Conservation (phyloP, 2,797 vertebrate genomes). For the Leuciscus waleckii region DNA sequence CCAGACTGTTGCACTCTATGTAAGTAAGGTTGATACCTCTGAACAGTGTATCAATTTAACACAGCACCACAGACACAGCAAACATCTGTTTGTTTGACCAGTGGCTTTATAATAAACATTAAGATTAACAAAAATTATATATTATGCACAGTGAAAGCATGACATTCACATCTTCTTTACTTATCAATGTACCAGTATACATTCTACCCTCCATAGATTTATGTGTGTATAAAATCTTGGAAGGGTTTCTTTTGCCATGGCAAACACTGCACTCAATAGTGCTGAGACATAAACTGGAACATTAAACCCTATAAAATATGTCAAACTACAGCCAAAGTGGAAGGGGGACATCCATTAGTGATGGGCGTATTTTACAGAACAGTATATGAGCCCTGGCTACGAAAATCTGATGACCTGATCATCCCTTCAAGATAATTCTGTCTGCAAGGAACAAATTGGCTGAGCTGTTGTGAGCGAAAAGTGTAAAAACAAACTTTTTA, state of each 20-base stretch:
- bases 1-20: too few relatives aligned
- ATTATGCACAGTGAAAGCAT: not conserved
- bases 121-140: not conserved
- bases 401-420: not conserved
- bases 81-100: not conserved
- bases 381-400: not conserved
- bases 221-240: constrained; percentile 18
- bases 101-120: not conserved
- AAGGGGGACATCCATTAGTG: constrained; percentile 10
- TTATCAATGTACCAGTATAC: not conserved
- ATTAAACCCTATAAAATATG: constrained; percentile 28
- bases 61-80: not conserved
- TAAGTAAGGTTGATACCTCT: not conserved
- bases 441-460: not conserved
- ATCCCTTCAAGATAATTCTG: not conserved
- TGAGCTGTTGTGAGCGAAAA: not conserved
- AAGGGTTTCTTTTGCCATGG: constrained; percentile 17
- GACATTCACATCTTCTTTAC: not conserved
- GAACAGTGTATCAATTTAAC: not conserved
- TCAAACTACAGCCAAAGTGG: not conserved
- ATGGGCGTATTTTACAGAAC: constrained; percentile 7
- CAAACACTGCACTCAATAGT: constrained; percentile 25
- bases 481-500: not conserved
- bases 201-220: not conserved
- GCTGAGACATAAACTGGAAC: constrained; percentile 11